These are phyloP conservation scores for Callospermophilus lateralis DNA, from an alignment of 2,113 vertebrate genomes.

Conservation along the genomic window DNA sequence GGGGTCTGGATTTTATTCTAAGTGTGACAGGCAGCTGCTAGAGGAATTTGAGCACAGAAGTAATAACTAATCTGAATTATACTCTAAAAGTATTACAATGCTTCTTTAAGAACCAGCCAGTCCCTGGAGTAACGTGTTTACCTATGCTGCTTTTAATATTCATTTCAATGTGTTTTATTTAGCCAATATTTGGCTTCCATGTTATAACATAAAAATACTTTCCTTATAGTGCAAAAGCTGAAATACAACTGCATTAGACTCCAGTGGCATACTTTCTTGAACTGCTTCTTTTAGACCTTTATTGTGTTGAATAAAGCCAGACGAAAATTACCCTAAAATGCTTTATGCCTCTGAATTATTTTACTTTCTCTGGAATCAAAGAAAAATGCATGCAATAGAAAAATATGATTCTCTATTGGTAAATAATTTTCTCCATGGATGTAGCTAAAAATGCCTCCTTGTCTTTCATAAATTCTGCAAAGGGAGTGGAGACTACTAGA, in stretches of 20 bases:
- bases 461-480: background rate
- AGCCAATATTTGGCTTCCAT: slow-evolving; percentile 61
- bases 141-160: slow-evolving; percentile 53
- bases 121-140: slow-evolving; percentile 31
- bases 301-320: background rate
- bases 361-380: slow-evolving; percentile 62
- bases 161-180: slow-evolving; percentile 62
- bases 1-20: background rate
- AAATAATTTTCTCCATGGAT: slow-evolving; percentile 48
- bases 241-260: slow-evolving; percentile 50
- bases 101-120: slow-evolving; percentile 28
- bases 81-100: slow-evolving; percentile 35
- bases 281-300: slow-evolving; percentile 36
- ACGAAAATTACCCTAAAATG: slow-evolving; percentile 54
- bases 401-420: slow-evolving; percentile 8
- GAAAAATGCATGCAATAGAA: slow-evolving; percentile 61
- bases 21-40: background rate
- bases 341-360: slow-evolving; percentile 45
- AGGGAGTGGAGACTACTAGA: background rate
- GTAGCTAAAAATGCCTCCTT: slow-evolving; percentile 28
- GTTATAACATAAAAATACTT: slow-evolving; percentile 47
- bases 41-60: slow-evolving; percentile 20
- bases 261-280: background rate
- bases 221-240: slow-evolving; percentile 39
- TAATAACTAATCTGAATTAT: slow-evolving; percentile 28